Conservation (phyloP, 2,113 vertebrate genomes). For the Amia ocellicauda region DNA sequence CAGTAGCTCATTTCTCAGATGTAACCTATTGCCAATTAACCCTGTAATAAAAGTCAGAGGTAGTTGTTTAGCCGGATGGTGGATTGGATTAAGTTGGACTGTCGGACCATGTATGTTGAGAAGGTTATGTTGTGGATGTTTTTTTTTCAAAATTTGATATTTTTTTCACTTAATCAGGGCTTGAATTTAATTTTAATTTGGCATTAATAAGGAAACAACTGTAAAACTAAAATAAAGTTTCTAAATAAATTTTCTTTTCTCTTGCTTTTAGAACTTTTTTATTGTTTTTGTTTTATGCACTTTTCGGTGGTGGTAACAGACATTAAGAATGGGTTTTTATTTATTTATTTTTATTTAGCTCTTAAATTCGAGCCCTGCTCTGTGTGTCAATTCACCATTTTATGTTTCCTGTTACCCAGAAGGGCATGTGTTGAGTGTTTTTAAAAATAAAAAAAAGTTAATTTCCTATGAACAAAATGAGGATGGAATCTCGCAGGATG, state of each 20-base stretch:
- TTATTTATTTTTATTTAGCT: slow-evolving; percentile 26
- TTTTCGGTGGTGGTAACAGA: slow-evolving; percentile 51
- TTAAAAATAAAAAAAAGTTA: slow-evolving; percentile 45
- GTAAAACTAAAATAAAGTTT: slow-evolving; percentile 69
- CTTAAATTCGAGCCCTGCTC: slow-evolving; percentile 30
- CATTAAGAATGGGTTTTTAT: too few species aligned
- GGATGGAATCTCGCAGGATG: slow-evolving; percentile 75
- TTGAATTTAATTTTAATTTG: slow-evolving; percentile 53
- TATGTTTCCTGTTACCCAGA: slow-evolving; percentile 34
- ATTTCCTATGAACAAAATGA: slow-evolving; percentile 46
- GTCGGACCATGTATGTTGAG: slow-evolving; percentile 33
- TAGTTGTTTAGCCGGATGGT: slow-evolving; percentile 24
- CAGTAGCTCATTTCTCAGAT: slow-evolving; percentile 12
- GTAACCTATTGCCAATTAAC: slow-evolving; percentile 22
- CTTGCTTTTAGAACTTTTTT: slow-evolving; percentile 58
- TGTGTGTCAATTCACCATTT: slow-evolving; percentile 55
- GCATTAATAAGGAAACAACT: slow-evolving; percentile 49
- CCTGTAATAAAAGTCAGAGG: slow-evolving; percentile 10
- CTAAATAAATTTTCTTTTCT: slow-evolving; percentile 67
- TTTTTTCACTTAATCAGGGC: slow-evolving; percentile 42
- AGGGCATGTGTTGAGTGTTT: slow-evolving; percentile 51
- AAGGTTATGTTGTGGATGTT: slow-evolving; percentile 25
- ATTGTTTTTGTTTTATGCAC: slow-evolving; percentile 46
- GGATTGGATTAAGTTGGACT: slow-evolving; percentile 39
- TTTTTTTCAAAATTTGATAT: slow-evolving; percentile 34